A percentile compares a stretch with the other conserved stretches of the same genome.
phyloP scores from a whole-genome alignment of 2,797 vertebrate species.

The Sylvilagus floridanus region DNA sequence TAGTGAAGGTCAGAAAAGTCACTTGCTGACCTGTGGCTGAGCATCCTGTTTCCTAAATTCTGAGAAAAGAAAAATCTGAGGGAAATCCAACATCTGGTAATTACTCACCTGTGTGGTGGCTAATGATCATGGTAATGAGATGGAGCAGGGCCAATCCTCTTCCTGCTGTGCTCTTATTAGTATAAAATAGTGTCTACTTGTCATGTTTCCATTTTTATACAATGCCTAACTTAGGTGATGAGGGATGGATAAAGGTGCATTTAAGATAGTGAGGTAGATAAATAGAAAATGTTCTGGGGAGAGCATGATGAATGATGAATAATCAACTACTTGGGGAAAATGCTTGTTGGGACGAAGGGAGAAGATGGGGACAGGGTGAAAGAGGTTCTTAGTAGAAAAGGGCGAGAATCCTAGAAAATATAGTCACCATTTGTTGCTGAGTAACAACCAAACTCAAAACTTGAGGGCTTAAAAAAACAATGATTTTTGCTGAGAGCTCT shows the following conservation, averaged over 20 bases:
- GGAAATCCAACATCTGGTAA: constrained; percentile 66
- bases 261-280: neutral
- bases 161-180: constrained; percentile 73
- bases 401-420: neutral
- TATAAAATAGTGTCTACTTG: constrained; percentile 62
- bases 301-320: neutral
- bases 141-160: constrained; percentile 69
- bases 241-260: neutral
- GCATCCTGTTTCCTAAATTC: neutral
- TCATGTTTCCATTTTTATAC: constrained; percentile 66
- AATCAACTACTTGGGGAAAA: neutral
- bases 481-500: neutral
- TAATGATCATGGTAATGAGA: constrained; percentile 75
- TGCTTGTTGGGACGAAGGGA: neutral
- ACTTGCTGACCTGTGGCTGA: neutral
- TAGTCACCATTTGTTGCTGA: neutral
- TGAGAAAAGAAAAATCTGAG: constrained; percentile 7
- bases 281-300: neutral
- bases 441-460: constrained; percentile 2
- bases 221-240: neutral
- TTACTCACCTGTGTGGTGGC: constrained; percentile 73
- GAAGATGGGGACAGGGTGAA: neutral
- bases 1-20: neutral
- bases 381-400: neutral
- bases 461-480: neutral